Evolutionary conservation across 2,113 vertebrate genomes (phyloP), one percentile per base, ranked within the genome.

Genomic region (Chloroceryle aenea): DNA sequence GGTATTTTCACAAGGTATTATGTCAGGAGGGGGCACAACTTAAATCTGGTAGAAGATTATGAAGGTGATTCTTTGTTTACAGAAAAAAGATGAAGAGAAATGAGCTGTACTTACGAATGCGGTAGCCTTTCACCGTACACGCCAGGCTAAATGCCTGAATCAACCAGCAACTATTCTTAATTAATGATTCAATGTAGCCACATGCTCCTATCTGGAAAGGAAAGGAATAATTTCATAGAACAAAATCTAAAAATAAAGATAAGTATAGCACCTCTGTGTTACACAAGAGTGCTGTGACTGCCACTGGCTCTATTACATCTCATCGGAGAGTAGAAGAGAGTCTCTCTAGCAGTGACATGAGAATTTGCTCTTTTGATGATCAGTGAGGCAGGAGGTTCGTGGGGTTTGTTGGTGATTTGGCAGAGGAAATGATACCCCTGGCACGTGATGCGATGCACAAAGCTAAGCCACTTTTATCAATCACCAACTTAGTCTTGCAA

Each of bases 61-160:
- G 42, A 80, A 85, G 19, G 14, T 27, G 18, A 78, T 73, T 45
- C 12, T 61, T 78, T 64, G 23, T 64, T 76, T 36, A 71, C 6
- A 66, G 12, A 76, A 69, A 75, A 75, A 92, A 20, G 3, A 34
- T 12, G 32, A 45, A 56, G 48, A 75, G 71, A 82, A 90, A 43
- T 14, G 26, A 52, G n/a, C 43, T 43, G n/a, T 90, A 97, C 93
- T 98, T 97, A 98, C 97, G 98, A 91, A 98, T 85, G 92, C 97
- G 97, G 93, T 99, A 99, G 45, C 98, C 99, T 96, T 99, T 99
- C 91, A 99, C 99, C 48, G 99, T 99, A 97, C 99, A 99, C 42
- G 99, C 99, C 96, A 99, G 96, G 93, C 99, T 99, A 97, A 99
- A 98, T 34, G 99, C 95, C 95, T 99, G 99, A 95, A 99, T 99